Evolutionary conservation across 2,888 invertebrate species (phyloP).

Genomic region (Lamproptera curius): DNA sequence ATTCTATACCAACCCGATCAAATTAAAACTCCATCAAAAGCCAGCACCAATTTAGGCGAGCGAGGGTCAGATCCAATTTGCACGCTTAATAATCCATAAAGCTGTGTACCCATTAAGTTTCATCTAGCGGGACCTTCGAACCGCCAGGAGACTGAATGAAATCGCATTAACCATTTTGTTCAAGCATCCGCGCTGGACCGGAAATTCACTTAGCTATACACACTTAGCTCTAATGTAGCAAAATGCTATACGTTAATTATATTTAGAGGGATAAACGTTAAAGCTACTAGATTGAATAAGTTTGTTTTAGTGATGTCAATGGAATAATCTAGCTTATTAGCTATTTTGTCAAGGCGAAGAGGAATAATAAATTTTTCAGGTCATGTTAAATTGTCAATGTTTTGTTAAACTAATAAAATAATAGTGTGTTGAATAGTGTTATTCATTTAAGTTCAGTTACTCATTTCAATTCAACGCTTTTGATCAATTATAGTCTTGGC

Average conservation of each 20-base stretch:
- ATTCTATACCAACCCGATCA: slow-evolving; percentile 3
- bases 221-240: slow-evolving; percentile 5
- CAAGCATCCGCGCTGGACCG: slow-evolving; percentile 20
- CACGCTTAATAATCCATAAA: slow-evolving; percentile 17
- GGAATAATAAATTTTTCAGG: too few relatives aligned
- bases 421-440: too few relatives aligned
- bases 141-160: slow-evolving; percentile 15
- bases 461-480: too few relatives aligned
- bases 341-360: too few relatives aligned
- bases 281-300: too few relatives aligned
- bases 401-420: too few relatives aligned
- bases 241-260: background rate
- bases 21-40: slow-evolving; percentile 18
- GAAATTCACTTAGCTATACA: slow-evolving; percentile 19
- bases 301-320: too few relatives aligned
- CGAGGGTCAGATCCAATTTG: slow-evolving; percentile 13
- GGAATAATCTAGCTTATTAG: too few relatives aligned
- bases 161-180: slow-evolving; percentile 20
- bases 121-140: slow-evolving; percentile 17
- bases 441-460: too few relatives aligned
- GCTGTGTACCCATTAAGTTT: slow-evolving; percentile 17
- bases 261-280: background rate
- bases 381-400: too few relatives aligned
- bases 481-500: too few relatives aligned
- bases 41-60: slow-evolving; percentile 13